Evolutionary conservation across 2,113 vertebrate genomes (phyloP), one percentile per base, ranked within the genome.

Genomic region (Corythoichthys intestinalis): DNA sequence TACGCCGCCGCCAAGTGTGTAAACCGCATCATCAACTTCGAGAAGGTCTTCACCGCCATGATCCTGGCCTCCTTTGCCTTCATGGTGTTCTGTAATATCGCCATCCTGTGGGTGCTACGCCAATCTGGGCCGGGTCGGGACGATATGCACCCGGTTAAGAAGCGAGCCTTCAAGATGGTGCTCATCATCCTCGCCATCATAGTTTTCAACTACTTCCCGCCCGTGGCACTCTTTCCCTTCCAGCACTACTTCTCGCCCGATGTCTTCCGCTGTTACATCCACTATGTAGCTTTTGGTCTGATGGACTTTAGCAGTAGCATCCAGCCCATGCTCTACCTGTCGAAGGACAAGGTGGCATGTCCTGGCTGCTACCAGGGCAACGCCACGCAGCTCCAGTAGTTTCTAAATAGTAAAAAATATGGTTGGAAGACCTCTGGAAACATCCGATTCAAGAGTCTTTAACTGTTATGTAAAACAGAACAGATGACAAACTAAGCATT

Each of bases 271-370:
- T 93, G 91, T 69, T 92, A 91, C 47, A 84, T 93, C 57, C 67
- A 89, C 67, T 90, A 89, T 2, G 0, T 91, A 0, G 87, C 87
- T 0, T 91, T 92, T 1, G 88, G 90, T 17, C 73, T 93, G 74
- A 90, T 93, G 91, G 86, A 92, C 86, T 85, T 93, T 67, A 93
- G 92, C 75, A 92, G 91, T 86, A 91, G 84, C 86, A 91, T 92
- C 49, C 91, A 93, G 70, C 91, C 92, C 0, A 35, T 91, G 75
- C 88, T 93, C 17, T 93, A 92, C 65, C 79, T 93, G 67, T 91
- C 87, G 9, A 91, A 84, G 57, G 86, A 85, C 38, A 88, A 82
- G 54, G 41, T 84, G 39, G 72, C 64, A 0, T 44, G 50, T 52
- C 34, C 48, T 13, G 71, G 53, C 35, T 85, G 86, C 49, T 88